phyloP scores from a whole-genome alignment of 2,888 invertebrate species.

The Branchellion lobata region DNA sequence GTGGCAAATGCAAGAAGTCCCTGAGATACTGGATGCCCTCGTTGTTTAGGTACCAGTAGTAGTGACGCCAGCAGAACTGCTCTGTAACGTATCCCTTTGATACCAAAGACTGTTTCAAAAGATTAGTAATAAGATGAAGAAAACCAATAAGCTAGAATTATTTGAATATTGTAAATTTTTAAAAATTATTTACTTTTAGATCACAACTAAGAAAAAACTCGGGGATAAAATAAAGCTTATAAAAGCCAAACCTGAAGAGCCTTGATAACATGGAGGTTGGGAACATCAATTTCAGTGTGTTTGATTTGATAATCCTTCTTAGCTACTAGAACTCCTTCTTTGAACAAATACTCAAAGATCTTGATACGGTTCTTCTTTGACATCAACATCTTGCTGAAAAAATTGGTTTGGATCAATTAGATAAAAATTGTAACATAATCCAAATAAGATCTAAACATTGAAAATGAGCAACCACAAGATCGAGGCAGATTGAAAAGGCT shows the following conservation, averaged over 20 bases:
- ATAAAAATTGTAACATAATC: too few relatives aligned
- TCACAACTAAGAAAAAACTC: not conserved
- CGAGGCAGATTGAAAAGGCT: not conserved
- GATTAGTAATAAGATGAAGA: too few relatives aligned
- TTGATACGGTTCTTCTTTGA: slow-evolving; percentile 93
- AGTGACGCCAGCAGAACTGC: slow-evolving; percentile 99
- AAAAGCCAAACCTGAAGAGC: slow-evolving; percentile 75
- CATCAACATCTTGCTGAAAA: slow-evolving; percentile 89
- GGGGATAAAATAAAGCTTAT: not conserved
- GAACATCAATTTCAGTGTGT: slow-evolving; percentile 93
- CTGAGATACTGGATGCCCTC: slow-evolving; percentile 95
- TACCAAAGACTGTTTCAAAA: slow-evolving; percentile 73
- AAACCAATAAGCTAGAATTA: too few relatives aligned
- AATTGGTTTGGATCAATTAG: too few relatives aligned
- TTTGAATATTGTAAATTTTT: not conserved
- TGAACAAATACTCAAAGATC: slow-evolving; percentile 96
- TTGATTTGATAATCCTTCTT: slow-evolving; percentile 98
- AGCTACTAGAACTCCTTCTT: slow-evolving; percentile 98
- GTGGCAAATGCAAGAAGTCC: slow-evolving; percentile 86
- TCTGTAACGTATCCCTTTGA: slow-evolving; percentile 96
- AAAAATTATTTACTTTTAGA: not conserved
- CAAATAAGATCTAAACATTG: too few relatives aligned
- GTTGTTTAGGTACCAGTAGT: slow-evolving; percentile 98
- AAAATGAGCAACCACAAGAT: not conserved
- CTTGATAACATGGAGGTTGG: slow-evolving; percentile 97